A percentile compares a stretch with the other conserved stretches of the same genome.
Evolutionary conservation across 2,113 vertebrate species (phyloP).

Genomic region (Heptranchias perlo): DNA sequence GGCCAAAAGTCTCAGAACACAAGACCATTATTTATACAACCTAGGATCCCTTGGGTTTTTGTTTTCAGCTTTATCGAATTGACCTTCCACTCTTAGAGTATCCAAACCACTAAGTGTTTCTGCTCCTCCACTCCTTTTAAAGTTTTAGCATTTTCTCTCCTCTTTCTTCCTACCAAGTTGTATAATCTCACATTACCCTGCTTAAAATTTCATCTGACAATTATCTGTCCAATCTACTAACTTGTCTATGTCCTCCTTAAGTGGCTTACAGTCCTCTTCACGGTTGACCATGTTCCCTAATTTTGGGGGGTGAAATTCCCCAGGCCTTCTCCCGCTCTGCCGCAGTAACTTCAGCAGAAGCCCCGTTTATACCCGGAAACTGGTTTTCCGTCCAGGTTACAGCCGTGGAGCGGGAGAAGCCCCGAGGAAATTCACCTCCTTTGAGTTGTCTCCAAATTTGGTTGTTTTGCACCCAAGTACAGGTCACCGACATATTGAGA

Average conservation of each 20-base stretch:
- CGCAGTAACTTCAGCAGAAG: too few relatives aligned
- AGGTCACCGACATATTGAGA: neutral
- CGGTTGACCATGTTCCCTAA: neutral
- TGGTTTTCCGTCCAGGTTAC: neutral
- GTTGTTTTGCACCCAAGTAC: neutral
- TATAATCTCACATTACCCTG: neutral
- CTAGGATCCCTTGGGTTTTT: neutral
- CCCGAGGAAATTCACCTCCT: neutral
- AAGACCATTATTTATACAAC: neutral
- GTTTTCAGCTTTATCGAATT: neutral
- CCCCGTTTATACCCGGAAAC: neutral
- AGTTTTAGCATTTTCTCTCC: neutral
- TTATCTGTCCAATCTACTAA: neutral
- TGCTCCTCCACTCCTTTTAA: neutral
- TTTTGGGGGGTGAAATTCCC: too few relatives aligned
- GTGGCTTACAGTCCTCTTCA: neutral
- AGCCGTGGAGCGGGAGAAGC: neutral
- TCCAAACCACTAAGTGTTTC: neutral
- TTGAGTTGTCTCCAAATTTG: neutral
- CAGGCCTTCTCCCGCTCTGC: too few relatives aligned
- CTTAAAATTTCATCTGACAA: neutral
- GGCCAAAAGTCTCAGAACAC: too few relatives aligned
- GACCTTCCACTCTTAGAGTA: neutral
- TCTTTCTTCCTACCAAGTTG: neutral
- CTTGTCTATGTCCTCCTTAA: neutral